phyloP scores from a whole-genome alignment of 2,797 vertebrate genomes.

The Hemitrygon akajei region DNA sequence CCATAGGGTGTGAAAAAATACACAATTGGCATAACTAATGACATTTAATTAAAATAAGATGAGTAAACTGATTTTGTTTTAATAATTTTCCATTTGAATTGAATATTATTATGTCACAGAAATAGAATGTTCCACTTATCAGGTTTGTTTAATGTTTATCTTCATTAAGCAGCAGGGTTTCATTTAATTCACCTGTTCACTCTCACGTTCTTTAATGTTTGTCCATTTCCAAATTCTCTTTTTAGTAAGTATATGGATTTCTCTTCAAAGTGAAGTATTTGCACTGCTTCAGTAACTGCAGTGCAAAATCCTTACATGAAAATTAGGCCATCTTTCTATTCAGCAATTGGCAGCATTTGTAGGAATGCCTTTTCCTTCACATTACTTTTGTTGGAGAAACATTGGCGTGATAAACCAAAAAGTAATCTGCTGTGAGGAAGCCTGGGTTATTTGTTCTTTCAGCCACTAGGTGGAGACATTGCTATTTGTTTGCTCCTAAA shows the following conservation, averaged over 20 bases:
- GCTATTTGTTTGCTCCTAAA: neutral
- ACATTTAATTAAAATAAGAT: no score
- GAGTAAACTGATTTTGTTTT: no score
- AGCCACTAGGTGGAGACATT: slow-evolving; percentile 11
- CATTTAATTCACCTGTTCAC: neutral
- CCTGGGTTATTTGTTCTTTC: neutral
- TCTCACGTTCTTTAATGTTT: neutral
- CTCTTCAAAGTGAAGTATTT: neutral
- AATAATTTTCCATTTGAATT: neutral
- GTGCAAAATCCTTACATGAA: neutral
- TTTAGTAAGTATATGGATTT: neutral
- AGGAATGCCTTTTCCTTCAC: neutral
- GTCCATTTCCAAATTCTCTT: no score
- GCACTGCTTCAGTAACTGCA: neutral
- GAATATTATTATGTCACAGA: neutral
- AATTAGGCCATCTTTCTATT: neutral
- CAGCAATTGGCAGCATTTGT: neutral
- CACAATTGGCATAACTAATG: no score
- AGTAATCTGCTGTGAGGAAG: neutral
- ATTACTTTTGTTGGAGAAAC: neutral
- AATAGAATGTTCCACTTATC: neutral
- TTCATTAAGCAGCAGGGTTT: no score
- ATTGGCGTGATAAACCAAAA: neutral
- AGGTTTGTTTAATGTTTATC: neutral
- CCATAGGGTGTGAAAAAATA: no score